Evolutionary conservation across 2,888 invertebrate species (phyloP), one percentile per base, ranked within the genome.

Genomic region (Tachina grossa): DNA sequence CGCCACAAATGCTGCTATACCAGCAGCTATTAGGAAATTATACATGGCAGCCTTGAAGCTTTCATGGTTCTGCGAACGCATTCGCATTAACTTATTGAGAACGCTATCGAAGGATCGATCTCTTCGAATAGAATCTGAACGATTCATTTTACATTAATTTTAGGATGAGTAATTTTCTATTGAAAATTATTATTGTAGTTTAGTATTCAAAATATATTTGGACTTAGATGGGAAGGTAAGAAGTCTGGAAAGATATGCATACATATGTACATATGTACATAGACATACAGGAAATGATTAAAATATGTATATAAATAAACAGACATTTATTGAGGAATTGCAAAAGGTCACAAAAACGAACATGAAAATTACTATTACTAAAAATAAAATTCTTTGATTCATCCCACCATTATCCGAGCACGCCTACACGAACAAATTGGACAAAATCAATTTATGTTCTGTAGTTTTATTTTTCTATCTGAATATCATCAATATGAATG

Each of bases 1-100:
- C 1, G 97, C 96, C 1, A 91, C 90, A 83, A 92, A 92, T 4
- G 93, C 92, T 45, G 88, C 91, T 10, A 93, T 86, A 6, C 92
- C 92, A 1, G 91, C 91, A 31, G 91, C 91, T 45, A 93, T 91
- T 3, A 93, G 87, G 71, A 93, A 92, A 84, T 93, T 93, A 75
- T 92, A 93, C 90, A 93, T 91, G 0, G 93, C 93, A 14, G 91
- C 88, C n/a, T 91, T 92, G 68, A 93, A 91, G 19, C 91, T 89
- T 66, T 92, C 92, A 90, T 92, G 91, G 84, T 92, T 92, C 71
- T 92, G 92, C 4, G 91, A 88, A 5, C 90, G 89, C 86, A 92
- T 90, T 19, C 91, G 89, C 74, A 92, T 89, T 75, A 92, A 79
- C 61, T 91, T 91, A 77, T 92, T 92, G 3, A 92, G 88, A 14